A percentile compares a stretch with the other conserved stretches of the same genome.
These are phyloP conservation scores for Zaprionus vittiger DNA, from an alignment of 1,140 invertebrate species.

Conservation along the genomic window DNA sequence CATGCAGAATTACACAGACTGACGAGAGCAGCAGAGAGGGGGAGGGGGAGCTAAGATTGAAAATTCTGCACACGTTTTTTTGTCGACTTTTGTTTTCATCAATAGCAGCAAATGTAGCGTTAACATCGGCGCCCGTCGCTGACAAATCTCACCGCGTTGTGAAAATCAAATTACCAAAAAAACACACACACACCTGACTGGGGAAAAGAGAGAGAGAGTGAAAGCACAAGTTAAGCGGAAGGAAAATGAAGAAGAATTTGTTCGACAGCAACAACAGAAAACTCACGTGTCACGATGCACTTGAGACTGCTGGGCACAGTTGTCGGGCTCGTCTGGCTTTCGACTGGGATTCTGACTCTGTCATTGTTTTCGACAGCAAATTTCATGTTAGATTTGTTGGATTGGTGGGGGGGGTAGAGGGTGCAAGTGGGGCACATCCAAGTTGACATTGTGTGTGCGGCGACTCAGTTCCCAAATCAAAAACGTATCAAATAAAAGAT, in stretches of 20 bases:
- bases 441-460: constrained; percentile 71
- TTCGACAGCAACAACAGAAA: constrained; percentile 43
- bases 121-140: constrained; percentile 52
- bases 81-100: constrained; percentile 25
- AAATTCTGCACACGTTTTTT: constrained; percentile 66
- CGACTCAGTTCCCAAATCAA: constrained; percentile 67
- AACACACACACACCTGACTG: constrained; percentile 30
- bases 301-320: constrained; percentile 71
- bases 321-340: constrained; percentile 3
- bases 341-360: constrained; percentile 29
- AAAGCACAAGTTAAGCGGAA: background rate
- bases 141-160: constrained; percentile 56
- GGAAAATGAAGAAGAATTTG: constrained; percentile 1
- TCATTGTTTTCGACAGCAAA: constrained; percentile 54
- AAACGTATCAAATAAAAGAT: constrained; percentile 82
- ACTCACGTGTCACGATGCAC: constrained; percentile 77
- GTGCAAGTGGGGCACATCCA: background rate
- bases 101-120: constrained; percentile 73
- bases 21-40: background rate
- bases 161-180: constrained; percentile 77
- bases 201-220: background rate
- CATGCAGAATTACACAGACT: constrained; percentile 53
- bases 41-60: constrained; percentile 26
- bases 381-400: constrained; percentile 47
- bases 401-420: too few relatives aligned